phyloP scores from a whole-genome alignment of 2,888 invertebrate species.

The Ariolimax columbianus region DNA sequence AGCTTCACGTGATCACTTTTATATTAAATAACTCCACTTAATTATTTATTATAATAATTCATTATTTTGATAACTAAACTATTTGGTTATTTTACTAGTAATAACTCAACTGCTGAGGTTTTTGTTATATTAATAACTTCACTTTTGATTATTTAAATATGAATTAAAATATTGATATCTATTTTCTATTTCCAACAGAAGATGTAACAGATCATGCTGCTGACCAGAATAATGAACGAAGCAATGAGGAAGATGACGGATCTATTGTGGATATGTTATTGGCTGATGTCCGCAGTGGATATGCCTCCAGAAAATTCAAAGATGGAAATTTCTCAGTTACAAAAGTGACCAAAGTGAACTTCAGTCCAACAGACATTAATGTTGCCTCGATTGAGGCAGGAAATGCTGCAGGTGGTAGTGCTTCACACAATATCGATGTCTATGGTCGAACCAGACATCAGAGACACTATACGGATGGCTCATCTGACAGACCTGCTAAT shows the following conservation, averaged over 20 bases:
- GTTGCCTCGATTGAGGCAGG: slow-evolving; percentile 49
- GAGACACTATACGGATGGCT: slow-evolving; percentile 45
- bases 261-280: slow-evolving; percentile 75
- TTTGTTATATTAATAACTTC: too few relatives aligned
- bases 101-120: too few relatives aligned
- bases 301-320: slow-evolving; percentile 65
- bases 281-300: slow-evolving; percentile 75
- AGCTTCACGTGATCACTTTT: too few relatives aligned
- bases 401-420: slow-evolving; percentile 2
- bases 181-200: slow-evolving; percentile 46
- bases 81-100: too few relatives aligned
- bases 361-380: slow-evolving; percentile 57
- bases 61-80: too few relatives aligned
- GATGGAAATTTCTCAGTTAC: slow-evolving; percentile 72
- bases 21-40: too few relatives aligned
- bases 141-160: too few relatives aligned
- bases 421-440: slow-evolving; percentile 63
- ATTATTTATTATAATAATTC: too few relatives aligned
- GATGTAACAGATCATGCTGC: slow-evolving; percentile 55
- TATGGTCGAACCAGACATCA: slow-evolving; percentile 64
- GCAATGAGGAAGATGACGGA: slow-evolving; percentile 60
- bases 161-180: too few relatives aligned
- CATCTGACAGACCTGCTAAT: slow-evolving; percentile 15
- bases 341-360: slow-evolving; percentile 70
- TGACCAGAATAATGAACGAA: slow-evolving; percentile 57